Evolutionary conservation across 1,140 invertebrate genomes (phyloP), one percentile per base, ranked within the genome.

Genomic region (Eciton burchellii): DNA sequence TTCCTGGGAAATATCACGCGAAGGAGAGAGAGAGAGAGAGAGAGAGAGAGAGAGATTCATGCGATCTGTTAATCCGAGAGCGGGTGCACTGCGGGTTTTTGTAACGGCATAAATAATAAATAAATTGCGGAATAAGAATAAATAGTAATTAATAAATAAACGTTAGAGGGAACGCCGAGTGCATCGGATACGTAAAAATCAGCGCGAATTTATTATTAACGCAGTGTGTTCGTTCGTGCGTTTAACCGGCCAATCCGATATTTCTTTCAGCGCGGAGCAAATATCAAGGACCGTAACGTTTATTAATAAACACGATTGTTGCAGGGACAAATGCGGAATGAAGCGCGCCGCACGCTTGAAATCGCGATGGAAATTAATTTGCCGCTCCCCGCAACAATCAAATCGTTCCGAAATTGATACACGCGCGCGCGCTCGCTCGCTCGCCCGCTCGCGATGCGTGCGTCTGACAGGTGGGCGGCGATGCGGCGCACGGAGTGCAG

Each of bases 331-430:
- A 43, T 29, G 16, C 1, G 47, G 35, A 77, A 77, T 47, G n/a
- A 19, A 70, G 16, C 47, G 12, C 66, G 16, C 14, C 14, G 26
- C 6, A 3, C 26, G 47, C 35, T 62, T 26, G 47, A 35, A 19
- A 19, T 54, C 63, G 47, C 47, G 47, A 82, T 81, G 57, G 77
- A 82, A 73, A 74, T 82, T 84, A 84, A 82, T 72, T 81, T 29
- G 56, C 43, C 76, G 56, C 65, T 84, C 52, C 35, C 72, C 63
- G 76, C 62, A 81, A 63, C 60, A 81, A 84, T 84, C 76, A 84
- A 84, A 84, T 84, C 49, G 68, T 56, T 29, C 43, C 47, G 63
- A 81, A 83, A 79, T 66, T 66, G 43, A 79, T 82, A 74, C 71
- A 24, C 49, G 47, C 60, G 52, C 49, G n/a, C 14, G 57, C 6